Conservation (phyloP, 2,797 vertebrate genomes). For the Heteromormyrus szaboi region DNA sequence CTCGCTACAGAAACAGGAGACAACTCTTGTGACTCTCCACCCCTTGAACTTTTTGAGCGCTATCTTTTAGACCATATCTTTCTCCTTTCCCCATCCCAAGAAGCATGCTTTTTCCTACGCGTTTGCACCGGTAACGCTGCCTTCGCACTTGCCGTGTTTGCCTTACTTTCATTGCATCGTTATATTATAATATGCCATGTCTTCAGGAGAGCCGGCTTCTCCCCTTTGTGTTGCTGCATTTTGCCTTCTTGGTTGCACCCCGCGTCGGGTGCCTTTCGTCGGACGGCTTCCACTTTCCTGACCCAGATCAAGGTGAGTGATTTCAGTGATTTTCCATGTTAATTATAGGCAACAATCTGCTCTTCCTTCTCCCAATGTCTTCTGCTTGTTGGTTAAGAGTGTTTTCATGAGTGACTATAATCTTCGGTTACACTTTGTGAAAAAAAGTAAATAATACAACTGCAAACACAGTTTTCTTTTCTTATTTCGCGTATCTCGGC, state of each 20-base stretch:
- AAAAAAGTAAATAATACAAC: background rate
- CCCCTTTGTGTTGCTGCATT: constrained; percentile 60
- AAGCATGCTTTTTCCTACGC: background rate
- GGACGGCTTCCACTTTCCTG: constrained; percentile 57
- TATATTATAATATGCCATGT: constrained; percentile 75
- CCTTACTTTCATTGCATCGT: constrained; percentile 19
- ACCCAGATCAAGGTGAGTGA: constrained; percentile 79
- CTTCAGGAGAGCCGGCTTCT: constrained; percentile 61
- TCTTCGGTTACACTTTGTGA: background rate
- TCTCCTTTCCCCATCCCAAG: background rate
- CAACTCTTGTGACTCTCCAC: constrained; percentile 48
- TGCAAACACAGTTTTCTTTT: background rate
- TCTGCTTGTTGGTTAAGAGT: background rate
- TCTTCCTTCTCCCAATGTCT: background rate
- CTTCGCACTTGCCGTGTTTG: constrained; percentile 35
- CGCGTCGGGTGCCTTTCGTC: constrained; percentile 51
- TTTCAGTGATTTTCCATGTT: background rate
- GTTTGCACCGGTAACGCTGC: constrained; percentile 35
- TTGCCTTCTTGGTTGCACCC: constrained; percentile 59
- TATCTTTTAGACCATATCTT: constrained; percentile 32
- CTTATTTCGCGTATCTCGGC: background rate
- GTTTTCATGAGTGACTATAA: background rate
- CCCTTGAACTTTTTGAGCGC: constrained; percentile 40
- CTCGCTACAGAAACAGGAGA: constrained; percentile 50
- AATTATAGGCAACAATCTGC: background rate